phyloP scores from a whole-genome alignment of 2,888 invertebrate species.

The Mycalesis mineus region DNA sequence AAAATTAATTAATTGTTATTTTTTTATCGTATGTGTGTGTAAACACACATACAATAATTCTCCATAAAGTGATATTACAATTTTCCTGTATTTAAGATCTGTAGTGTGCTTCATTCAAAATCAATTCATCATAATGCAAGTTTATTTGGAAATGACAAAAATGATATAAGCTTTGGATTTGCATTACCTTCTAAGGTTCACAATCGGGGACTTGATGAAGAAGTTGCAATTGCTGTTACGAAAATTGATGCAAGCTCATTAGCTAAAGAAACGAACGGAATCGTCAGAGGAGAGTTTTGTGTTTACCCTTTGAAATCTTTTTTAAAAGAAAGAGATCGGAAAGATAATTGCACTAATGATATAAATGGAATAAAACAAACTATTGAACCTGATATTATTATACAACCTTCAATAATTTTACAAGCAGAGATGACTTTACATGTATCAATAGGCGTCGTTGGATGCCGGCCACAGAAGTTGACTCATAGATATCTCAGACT shows the following conservation, averaged over 20 bases:
- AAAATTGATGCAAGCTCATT: constrained; percentile 52
- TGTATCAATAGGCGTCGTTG: constrained; percentile 58
- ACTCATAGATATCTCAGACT: constrained; percentile 50
- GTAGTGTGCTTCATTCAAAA: constrained; percentile 41
- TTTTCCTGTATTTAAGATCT: constrained; percentile 42
- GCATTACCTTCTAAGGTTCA: constrained; percentile 18
- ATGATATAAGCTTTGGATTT: constrained; percentile 42
- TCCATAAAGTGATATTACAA: too few species aligned
- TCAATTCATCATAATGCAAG: constrained; percentile 24
- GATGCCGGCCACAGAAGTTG: constrained; percentile 47
- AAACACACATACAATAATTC: too few species aligned
- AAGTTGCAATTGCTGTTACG: constrained; percentile 55
- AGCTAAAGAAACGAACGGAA: constrained; percentile 44
- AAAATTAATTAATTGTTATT: too few species aligned
- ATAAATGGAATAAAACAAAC: constrained; percentile 48
- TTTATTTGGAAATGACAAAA: constrained; percentile 53
- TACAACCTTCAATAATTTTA: constrained; percentile 48
- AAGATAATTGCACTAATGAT: constrained; percentile 59
- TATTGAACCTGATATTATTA: constrained; percentile 38
- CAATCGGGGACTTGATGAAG: constrained; percentile 35
- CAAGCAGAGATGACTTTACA: constrained; percentile 62
- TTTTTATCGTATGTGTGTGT: too few species aligned
- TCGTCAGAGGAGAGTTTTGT: constrained; percentile 54
- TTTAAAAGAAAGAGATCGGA: constrained; percentile 37
- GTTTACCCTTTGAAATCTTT: constrained; percentile 48